Evolutionary conservation across 2,797 vertebrate genomes (phyloP).

Genomic region (Limosa lapponica): DNA sequence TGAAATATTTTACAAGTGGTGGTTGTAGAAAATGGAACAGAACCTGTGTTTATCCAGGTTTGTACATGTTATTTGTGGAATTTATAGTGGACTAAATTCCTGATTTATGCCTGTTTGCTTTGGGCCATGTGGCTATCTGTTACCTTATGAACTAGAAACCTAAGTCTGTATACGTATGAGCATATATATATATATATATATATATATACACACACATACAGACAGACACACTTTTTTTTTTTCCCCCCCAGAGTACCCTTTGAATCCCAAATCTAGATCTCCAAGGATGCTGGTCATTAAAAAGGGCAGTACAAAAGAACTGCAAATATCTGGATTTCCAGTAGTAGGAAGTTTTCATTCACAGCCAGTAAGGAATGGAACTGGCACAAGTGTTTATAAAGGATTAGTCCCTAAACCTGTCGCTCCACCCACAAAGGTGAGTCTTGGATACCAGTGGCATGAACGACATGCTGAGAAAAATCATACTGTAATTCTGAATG

Average conservation of each 20-base stretch:
- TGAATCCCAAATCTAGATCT: constrained; percentile 81
- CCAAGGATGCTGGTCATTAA: constrained; percentile 84
- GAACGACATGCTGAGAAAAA: neutral
- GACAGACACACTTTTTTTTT: neutral
- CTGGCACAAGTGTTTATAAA: constrained; percentile 76
- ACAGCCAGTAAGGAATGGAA: constrained; percentile 74
- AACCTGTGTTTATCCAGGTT: neutral
- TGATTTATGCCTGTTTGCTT: neutral
- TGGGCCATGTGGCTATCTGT: neutral
- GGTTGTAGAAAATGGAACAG: neutral
- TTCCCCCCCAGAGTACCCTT: constrained; percentile 76
- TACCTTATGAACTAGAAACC: neutral
- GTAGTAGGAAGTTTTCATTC: constrained; percentile 69
- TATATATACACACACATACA: neutral
- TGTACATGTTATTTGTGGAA: neutral
- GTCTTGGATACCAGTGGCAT: neutral
- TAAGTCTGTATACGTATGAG: neutral
- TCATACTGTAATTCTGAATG: neutral
- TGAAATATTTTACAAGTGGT: neutral
- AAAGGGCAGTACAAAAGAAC: constrained; percentile 81
- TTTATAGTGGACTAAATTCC: neutral
- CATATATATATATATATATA: neutral
- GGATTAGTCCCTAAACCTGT: constrained; percentile 77
- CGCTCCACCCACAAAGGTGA: constrained; percentile 78
- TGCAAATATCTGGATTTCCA: constrained; percentile 77